A percentile compares a stretch with the other conserved stretches of the same genome.
These are phyloP conservation scores for Yponomeuta cagnagella DNA, from an alignment of 2,888 invertebrate species.

Conservation along the genomic window DNA sequence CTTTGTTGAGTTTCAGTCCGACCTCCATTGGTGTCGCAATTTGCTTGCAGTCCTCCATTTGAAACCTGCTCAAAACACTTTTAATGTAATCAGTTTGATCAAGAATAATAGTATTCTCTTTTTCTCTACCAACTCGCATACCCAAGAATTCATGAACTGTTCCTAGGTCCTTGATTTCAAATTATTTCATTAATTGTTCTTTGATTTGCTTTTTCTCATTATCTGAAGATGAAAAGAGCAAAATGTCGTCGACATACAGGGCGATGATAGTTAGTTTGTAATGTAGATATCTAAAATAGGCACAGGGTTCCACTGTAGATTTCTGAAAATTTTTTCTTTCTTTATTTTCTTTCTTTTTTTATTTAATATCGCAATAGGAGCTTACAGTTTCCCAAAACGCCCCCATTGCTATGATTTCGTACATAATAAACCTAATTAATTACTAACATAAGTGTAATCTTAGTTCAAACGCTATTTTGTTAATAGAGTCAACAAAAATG, in stretches of 20 bases:
- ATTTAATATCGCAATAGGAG: too few relatives aligned
- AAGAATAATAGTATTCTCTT: constrained; percentile 10
- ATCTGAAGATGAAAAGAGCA: background rate
- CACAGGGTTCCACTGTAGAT: constrained; percentile 19
- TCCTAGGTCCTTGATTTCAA: constrained; percentile 2
- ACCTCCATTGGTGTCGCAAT: constrained; percentile 6
- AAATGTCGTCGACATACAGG: constrained; percentile 9
- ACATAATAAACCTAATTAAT: too few relatives aligned
- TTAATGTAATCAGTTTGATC: constrained; percentile 13
- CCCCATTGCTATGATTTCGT: too few relatives aligned
- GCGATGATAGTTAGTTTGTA: constrained; percentile 12
- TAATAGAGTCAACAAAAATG: too few relatives aligned
- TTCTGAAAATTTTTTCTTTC: constrained; percentile 16
- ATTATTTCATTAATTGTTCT: background rate
- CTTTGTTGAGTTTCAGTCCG: background rate
- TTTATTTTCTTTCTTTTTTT: too few relatives aligned
- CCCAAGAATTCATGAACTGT: background rate
- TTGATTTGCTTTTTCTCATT: background rate
- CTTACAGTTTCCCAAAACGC: too few relatives aligned
- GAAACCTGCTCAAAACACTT: constrained; percentile 12
- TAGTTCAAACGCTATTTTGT: too few relatives aligned
- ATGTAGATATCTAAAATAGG: constrained; percentile 12
- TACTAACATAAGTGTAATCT: too few relatives aligned
- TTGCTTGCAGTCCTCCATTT: constrained; percentile 14
- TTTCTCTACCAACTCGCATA: constrained; percentile 4